Percentiles rank a stretch among this genome's conserved stretches.
phyloP scores from a whole-genome alignment of 2,113 vertebrate species.

The Dolichotis patagonum region DNA sequence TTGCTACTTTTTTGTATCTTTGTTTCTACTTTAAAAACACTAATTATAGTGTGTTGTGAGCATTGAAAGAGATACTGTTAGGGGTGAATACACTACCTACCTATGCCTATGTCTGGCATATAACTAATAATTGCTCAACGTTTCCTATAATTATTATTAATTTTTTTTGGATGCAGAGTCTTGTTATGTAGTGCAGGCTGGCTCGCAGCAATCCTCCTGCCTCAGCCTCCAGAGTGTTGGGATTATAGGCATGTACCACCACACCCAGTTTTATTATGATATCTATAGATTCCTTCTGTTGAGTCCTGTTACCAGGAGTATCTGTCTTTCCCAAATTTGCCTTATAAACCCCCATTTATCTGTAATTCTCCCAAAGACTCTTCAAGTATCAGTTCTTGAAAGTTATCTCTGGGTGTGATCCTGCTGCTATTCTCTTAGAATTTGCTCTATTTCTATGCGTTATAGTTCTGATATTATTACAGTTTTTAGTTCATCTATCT shows the following conservation, averaged over 20 bases:
- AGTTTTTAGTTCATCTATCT: background rate
- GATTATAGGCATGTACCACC: background rate
- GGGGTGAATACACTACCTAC: background rate
- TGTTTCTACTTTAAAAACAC: background rate
- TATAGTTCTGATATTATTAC: background rate
- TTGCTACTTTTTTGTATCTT: background rate
- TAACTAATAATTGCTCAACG: background rate
- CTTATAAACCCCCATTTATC: background rate
- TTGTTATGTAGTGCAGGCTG: background rate
- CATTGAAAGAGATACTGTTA: background rate
- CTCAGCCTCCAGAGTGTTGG: background rate
- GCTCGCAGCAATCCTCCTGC: background rate
- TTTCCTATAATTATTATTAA: background rate
- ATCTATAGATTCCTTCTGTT: background rate
- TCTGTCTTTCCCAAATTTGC: background rate
- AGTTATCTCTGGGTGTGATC: background rate
- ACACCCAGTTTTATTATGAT: background rate
- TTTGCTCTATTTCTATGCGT: background rate
- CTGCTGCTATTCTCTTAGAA: background rate
- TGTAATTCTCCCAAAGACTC: background rate
- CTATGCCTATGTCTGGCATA: background rate
- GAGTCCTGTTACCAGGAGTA: background rate
- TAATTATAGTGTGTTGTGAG: background rate
- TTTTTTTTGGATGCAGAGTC: background rate
- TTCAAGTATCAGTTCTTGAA: background rate